Evolutionary conservation across 1,140 invertebrate species (phyloP).

Genomic region (Paracyclopina nana): DNA sequence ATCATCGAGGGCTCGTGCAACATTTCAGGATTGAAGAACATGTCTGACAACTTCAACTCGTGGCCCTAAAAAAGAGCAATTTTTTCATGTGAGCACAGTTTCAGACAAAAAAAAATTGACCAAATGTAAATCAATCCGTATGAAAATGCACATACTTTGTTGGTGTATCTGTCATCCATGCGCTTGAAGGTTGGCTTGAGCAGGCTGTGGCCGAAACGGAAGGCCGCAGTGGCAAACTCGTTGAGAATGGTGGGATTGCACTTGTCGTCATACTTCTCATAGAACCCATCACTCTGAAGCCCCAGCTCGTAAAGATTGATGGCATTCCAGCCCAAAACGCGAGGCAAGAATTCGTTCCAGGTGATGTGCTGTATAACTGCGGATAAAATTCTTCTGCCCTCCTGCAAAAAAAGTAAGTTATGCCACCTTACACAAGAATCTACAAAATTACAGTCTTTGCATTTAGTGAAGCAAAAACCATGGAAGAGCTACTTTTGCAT

Average conservation of each 20-base stretch:
- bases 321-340: slow-evolving; percentile 31
- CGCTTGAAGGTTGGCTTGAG: slow-evolving; percentile 38
- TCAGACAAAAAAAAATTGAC: not conserved
- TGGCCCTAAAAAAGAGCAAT: too few relatives aligned
- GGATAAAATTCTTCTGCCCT: slow-evolving; percentile 33
- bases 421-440: not conserved
- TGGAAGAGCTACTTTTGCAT: too few relatives aligned
- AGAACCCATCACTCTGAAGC: slow-evolving; percentile 32
- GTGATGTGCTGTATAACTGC: slow-evolving; percentile 43
- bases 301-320: slow-evolving; percentile 27
- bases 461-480: slow-evolving; percentile 27
- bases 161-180: slow-evolving; percentile 31
- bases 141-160: too few relatives aligned
- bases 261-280: slow-evolving; percentile 34
- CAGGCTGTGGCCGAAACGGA: slow-evolving; percentile 41
- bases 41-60: slow-evolving; percentile 33
- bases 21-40: slow-evolving; percentile 41
- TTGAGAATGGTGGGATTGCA: slow-evolving; percentile 40
- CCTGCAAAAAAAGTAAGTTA: slow-evolving; percentile 18
- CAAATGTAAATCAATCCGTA: not conserved
- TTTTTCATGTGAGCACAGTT: not conserved
- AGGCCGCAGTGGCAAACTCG: slow-evolving; percentile 42
- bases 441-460: not conserved
- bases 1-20: slow-evolving; percentile 28
- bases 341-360: slow-evolving; percentile 39